A percentile compares a stretch with the other conserved stretches of the same genome.
Evolutionary conservation across 2,888 invertebrate genomes (phyloP).

Genomic region (Tetragnatha montana): DNA sequence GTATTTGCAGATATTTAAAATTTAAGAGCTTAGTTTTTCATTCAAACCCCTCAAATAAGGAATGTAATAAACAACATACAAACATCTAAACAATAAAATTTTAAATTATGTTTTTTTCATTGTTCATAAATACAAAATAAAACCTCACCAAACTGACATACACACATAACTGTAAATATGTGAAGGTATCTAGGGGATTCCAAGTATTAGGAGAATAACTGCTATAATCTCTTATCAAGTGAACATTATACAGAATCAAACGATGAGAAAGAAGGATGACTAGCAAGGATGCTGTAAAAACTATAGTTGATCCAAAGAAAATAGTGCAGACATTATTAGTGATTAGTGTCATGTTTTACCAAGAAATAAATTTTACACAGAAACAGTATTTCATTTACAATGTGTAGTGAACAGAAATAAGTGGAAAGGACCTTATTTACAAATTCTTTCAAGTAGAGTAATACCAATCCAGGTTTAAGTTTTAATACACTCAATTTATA

Average conservation of each 20-base stretch:
- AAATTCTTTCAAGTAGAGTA: conserved; percentile 15
- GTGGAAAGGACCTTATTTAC: conserved; percentile 15
- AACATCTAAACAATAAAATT: not conserved
- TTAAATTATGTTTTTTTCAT: not conserved
- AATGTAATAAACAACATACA: not conserved
- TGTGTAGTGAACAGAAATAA: not conserved
- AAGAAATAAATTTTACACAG: conserved; percentile 18
- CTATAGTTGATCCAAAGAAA: conserved; percentile 15
- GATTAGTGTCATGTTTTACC: conserved; percentile 11
- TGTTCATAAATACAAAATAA: not conserved
- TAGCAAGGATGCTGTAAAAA: conserved; percentile 53
- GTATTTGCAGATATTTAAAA: no score
- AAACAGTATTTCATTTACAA: conserved; percentile 26
- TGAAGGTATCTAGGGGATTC: not conserved
- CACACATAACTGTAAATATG: not conserved
- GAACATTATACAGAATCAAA: conserved; percentile 1
- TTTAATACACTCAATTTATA: no score
- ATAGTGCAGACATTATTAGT: conserved; percentile 25
- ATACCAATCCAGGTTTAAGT: not conserved
- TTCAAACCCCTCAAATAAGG: not conserved
- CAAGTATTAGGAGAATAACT: not conserved
- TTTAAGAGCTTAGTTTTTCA: no score
- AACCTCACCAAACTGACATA: not conserved
- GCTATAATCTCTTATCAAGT: not conserved
- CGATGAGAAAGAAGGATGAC: conserved; percentile 24